Conservation (phyloP, 2,888 invertebrate genomes). For the Andrena marginata region DNA sequence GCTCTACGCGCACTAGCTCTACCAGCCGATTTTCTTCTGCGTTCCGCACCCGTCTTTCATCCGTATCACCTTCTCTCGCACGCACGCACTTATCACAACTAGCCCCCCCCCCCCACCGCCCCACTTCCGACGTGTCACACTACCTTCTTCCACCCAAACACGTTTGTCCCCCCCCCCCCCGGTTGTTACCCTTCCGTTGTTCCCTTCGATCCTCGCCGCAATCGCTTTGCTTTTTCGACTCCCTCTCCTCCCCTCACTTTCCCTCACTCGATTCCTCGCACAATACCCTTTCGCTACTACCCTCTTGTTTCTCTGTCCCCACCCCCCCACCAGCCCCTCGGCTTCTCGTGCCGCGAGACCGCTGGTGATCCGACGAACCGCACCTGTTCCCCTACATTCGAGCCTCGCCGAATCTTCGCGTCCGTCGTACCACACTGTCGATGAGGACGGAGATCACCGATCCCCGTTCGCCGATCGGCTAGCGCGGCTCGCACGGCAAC, state of each 20-base stretch:
- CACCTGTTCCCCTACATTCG: not conserved
- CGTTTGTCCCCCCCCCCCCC: not conserved
- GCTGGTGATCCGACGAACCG: not conserved
- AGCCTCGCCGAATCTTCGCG: not conserved
- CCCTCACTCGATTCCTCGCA: constrained; percentile 34
- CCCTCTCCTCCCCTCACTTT: constrained; percentile 4
- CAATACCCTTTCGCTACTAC: constrained; percentile 15
- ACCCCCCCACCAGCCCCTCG: not conserved
- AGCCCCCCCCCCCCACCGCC: constrained; percentile 34
- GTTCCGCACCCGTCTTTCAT: not conserved
- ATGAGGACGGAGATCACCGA: not conserved
- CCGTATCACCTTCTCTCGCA: constrained; percentile 25
- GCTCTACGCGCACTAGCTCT: constrained; percentile 41
- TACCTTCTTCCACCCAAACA: not conserved
- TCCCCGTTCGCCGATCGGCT: constrained; percentile 17
- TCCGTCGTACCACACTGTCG: not conserved
- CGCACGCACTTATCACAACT: constrained; percentile 39
- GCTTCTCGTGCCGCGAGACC: constrained; percentile 17
- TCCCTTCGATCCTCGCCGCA: not conserved
- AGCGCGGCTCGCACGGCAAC: not conserved
- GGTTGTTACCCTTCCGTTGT: not conserved
- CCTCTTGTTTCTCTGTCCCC: constrained; percentile 11
- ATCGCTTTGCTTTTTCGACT: not conserved
- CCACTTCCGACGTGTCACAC: constrained; percentile 17
- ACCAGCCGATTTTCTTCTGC: constrained; percentile 25